Evolutionary conservation across 2,113 vertebrate species (phyloP).

Genomic region (Plotosus lineatus): DNA sequence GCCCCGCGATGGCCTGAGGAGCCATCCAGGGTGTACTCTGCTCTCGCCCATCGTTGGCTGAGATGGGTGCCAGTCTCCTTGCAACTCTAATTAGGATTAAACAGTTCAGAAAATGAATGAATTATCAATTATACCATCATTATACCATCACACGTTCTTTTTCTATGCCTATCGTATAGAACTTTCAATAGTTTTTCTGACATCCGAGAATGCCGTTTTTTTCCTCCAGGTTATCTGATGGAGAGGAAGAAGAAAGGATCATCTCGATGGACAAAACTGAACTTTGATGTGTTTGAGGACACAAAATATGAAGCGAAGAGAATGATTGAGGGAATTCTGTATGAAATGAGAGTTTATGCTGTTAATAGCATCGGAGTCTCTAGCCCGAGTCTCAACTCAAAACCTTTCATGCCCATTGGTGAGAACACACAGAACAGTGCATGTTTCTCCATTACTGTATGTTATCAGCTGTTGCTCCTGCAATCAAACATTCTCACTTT

Average conservation of each 20-base stretch:
- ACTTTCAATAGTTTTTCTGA: background rate
- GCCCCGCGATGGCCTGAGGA: too few relatives aligned
- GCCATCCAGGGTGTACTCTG: too few relatives aligned
- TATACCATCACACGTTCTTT: too few relatives aligned
- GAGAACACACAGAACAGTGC: background rate
- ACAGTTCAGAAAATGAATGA: too few relatives aligned
- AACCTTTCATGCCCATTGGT: slow-evolving; percentile 80
- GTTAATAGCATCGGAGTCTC: slow-evolving; percentile 85
- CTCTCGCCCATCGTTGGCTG: too few relatives aligned
- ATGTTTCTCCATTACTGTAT: background rate
- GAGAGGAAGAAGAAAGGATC: slow-evolving; percentile 93
- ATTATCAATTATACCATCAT: too few relatives aligned
- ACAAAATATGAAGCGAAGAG: slow-evolving; percentile 81
- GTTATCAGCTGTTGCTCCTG: background rate
- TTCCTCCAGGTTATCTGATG: slow-evolving; percentile 81
- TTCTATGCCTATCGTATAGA: too few relatives aligned
- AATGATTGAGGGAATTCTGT: slow-evolving; percentile 90
- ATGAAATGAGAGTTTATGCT: slow-evolving; percentile 88
- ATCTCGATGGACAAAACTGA: slow-evolving; percentile 88
- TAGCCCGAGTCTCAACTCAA: slow-evolving; percentile 77
- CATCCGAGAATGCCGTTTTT: background rate
- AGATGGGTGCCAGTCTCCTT: too few relatives aligned
- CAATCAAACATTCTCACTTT: background rate
- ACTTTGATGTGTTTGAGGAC: slow-evolving; percentile 80
- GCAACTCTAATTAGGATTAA: too few relatives aligned